phyloP scores from a whole-genome alignment of 2,888 invertebrate species.

The Cryptocephalus moraei region DNA sequence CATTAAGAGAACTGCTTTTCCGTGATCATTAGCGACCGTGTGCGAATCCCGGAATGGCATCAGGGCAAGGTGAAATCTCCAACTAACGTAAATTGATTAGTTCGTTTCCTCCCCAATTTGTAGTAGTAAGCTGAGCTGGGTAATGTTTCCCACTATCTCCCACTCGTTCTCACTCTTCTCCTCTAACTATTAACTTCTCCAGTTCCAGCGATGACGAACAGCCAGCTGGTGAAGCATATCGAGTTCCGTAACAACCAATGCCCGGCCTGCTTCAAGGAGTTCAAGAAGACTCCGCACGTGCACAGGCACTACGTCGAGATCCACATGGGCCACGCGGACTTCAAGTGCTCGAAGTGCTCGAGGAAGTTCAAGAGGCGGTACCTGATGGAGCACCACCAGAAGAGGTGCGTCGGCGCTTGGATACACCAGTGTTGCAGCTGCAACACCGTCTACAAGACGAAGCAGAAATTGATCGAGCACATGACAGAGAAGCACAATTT shows the following conservation, averaged over 20 bases:
- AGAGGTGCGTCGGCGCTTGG: conserved; percentile 6
- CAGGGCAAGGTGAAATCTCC: too few species aligned
- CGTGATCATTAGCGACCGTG: too few species aligned
- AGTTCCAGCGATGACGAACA: background rate
- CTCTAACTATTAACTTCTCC: too few species aligned
- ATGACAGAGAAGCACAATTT: conserved; percentile 1
- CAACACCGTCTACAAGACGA: conserved; percentile 2
- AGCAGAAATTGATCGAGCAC: conserved; percentile 2
- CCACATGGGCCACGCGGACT: conserved; percentile 12
- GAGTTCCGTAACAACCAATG: conserved; percentile 17
- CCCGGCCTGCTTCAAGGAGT: conserved; percentile 18
- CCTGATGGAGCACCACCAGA: conserved; percentile 17
- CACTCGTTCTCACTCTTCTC: too few species aligned
- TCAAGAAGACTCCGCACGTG: conserved; percentile 22
- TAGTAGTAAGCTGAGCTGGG: too few species aligned
- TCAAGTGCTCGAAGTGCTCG: conserved; percentile 13
- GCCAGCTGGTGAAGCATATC: conserved; percentile 12
- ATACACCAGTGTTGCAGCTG: conserved; percentile 1
- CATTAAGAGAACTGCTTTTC: too few species aligned
- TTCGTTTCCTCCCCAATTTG: too few species aligned
- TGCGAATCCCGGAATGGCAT: too few species aligned
- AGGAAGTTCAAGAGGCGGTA: conserved; percentile 19
- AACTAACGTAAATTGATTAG: too few species aligned
- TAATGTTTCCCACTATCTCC: too few species aligned
- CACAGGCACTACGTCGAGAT: conserved; percentile 7